These are phyloP conservation scores for Urocyon cinereoargenteus DNA, from an alignment of 2,797 vertebrate genomes.

Conservation along the genomic window DNA sequence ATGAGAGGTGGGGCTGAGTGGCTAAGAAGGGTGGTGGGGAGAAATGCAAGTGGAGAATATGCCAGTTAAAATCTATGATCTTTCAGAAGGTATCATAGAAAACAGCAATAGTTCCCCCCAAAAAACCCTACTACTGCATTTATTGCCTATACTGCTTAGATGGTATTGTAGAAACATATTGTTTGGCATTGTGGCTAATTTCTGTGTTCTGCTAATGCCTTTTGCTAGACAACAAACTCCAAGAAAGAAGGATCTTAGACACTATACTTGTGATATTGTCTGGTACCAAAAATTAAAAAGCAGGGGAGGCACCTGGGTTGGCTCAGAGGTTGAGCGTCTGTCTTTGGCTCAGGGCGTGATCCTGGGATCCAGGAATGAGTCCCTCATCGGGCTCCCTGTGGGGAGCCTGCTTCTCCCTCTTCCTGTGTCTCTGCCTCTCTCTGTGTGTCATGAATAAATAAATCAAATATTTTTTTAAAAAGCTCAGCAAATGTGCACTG, in stretches of 20 bases:
- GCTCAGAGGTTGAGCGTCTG: too few relatives aligned
- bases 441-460: too few relatives aligned
- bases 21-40: neutral
- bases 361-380: too few relatives aligned
- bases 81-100: slow-evolving; percentile 27
- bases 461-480: neutral
- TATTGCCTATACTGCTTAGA: neutral
- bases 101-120: neutral
- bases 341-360: too few relatives aligned
- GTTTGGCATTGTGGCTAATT: neutral
- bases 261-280: neutral
- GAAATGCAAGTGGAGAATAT: slow-evolving; percentile 10
- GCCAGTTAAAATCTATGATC: neutral
- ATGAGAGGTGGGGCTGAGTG: neutral
- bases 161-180: neutral
- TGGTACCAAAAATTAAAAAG: neutral
- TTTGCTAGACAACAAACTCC: neutral
- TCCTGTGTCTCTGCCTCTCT: too few relatives aligned
- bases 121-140: neutral
- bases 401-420: too few relatives aligned
- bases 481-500: neutral
- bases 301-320: too few relatives aligned
- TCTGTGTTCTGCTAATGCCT: neutral
- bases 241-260: neutral
- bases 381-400: too few relatives aligned